Percentiles rank a stretch among this genome's conserved stretches.
phyloP scores from a whole-genome alignment of 2,113 vertebrate species.

The Ceratotherium simum region DNA sequence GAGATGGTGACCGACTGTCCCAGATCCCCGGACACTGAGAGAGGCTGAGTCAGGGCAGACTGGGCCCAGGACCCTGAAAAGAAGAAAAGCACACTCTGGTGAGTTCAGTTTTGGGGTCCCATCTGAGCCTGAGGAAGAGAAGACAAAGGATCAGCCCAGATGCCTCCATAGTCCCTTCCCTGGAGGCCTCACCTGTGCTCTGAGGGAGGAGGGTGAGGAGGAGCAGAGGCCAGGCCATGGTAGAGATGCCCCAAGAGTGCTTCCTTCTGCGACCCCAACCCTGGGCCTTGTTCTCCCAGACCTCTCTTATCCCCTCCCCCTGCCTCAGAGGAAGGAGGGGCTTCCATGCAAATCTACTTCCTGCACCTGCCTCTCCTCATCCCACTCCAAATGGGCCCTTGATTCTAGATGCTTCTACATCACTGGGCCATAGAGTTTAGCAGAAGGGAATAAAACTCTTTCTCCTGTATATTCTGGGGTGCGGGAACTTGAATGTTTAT shows the following conservation, averaged over 20 bases:
- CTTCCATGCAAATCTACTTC: conserved; percentile 2
- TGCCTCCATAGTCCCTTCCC: not conserved
- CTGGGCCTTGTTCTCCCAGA: not conserved
- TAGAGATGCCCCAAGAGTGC: accelerated
- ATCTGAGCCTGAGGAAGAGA: accelerated
- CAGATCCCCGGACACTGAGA: not conserved
- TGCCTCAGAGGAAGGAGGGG: not conserved
- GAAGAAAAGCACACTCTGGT: not conserved
- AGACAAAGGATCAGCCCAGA: not conserved
- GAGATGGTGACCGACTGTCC: not conserved
- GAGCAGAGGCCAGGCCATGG: not conserved
- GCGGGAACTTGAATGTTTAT: no score
- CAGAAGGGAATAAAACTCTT: no score
- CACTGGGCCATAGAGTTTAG: no score
- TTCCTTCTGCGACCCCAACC: not conserved
- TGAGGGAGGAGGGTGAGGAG: not conserved
- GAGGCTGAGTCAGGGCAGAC: not conserved
- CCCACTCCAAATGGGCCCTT: not conserved
- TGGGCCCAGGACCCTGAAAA: not conserved
- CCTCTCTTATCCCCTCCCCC: not conserved
- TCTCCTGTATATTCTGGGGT: no score
- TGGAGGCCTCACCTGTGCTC: not conserved
- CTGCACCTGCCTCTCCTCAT: not conserved
- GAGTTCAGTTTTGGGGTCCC: not conserved
- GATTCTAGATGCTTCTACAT: not conserved